A percentile compares a stretch with the other conserved stretches of the same genome.
phyloP scores from a whole-genome alignment of 2,888 invertebrate species.

The Hyposoter dolosus region DNA sequence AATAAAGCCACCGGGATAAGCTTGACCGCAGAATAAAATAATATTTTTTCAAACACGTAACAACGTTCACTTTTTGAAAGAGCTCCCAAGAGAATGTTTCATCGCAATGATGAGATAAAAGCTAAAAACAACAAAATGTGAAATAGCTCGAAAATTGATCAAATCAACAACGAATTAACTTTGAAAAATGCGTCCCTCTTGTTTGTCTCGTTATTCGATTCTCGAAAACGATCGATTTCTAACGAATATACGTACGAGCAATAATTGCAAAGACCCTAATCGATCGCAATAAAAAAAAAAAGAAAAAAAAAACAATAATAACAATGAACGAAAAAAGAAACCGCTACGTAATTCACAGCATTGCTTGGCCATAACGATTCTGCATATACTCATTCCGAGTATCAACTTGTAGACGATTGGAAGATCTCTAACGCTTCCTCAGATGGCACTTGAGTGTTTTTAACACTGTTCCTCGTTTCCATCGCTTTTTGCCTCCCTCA shows the following conservation, averaged over 20 bases:
- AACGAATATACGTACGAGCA: conserved; percentile 3
- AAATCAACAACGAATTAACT: not conserved
- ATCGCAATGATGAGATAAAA: not conserved
- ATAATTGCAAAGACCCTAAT: conserved; percentile 38
- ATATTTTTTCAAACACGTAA: not conserved
- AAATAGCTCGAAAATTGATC: not conserved
- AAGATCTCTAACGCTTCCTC: conserved; percentile 77
- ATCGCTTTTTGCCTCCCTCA: conserved; percentile 7
- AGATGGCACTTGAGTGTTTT: conserved; percentile 60
- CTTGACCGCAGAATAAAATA: not conserved
- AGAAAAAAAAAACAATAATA: conserved; percentile 23
- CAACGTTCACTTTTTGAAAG: not conserved
- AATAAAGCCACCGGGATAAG: not conserved
- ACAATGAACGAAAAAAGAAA: conserved; percentile 28
- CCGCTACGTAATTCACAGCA: conserved; percentile 73
- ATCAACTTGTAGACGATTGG: conserved; percentile 73
- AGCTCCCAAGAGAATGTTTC: not conserved
- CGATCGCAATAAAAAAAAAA: conserved; percentile 19
- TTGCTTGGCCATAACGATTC: conserved; percentile 73
- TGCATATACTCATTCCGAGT: conserved; percentile 72
- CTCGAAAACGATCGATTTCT: conserved; percentile 2
- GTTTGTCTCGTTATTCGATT: not conserved
- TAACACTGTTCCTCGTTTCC: not conserved
- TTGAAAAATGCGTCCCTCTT: not conserved
- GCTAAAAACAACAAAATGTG: not conserved